phyloP scores from a whole-genome alignment of 2,888 invertebrate genomes.

The Drosophila borealis region DNA sequence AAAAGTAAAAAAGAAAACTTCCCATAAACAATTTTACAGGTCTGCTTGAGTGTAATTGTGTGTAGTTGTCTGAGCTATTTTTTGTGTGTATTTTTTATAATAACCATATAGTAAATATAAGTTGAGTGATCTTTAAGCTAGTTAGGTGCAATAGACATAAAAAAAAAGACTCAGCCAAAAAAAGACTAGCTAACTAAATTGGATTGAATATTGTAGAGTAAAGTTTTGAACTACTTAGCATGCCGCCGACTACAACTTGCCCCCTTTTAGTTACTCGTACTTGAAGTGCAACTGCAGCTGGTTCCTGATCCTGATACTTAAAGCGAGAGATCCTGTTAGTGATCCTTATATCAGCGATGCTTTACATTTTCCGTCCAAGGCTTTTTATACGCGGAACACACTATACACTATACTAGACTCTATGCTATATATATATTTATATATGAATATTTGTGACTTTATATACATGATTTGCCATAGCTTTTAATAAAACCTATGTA shows the following conservation, averaged over 20 bases:
- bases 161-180: constrained; percentile 52
- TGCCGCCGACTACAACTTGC: constrained; percentile 47
- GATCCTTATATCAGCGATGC: constrained; percentile 38
- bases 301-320: constrained; percentile 22
- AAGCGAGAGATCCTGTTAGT: neutral
- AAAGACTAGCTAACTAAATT: constrained; percentile 39
- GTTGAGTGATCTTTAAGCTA: constrained; percentile 51
- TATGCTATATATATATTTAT: constrained; percentile 22
- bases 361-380: constrained; percentile 66
- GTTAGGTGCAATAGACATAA: constrained; percentile 37
- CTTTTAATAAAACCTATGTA: constrained; percentile 29
- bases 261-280: constrained; percentile 45
- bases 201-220: constrained; percentile 20
- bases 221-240: constrained; percentile 20
- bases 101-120: constrained; percentile 32
- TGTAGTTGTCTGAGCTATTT: constrained; percentile 38
- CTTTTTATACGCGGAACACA: constrained; percentile 49
- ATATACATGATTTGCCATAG: constrained; percentile 65
- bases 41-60: constrained; percentile 39
- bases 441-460: constrained; percentile 53
- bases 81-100: constrained; percentile 3
- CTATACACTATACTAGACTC: constrained; percentile 23
- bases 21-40: constrained; percentile 12
- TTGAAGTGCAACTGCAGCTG: constrained; percentile 48
- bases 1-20: neutral